These are phyloP conservation scores for Anser cygnoides DNA, from an alignment of 2,113 vertebrate species.

Conservation along the genomic window DNA sequence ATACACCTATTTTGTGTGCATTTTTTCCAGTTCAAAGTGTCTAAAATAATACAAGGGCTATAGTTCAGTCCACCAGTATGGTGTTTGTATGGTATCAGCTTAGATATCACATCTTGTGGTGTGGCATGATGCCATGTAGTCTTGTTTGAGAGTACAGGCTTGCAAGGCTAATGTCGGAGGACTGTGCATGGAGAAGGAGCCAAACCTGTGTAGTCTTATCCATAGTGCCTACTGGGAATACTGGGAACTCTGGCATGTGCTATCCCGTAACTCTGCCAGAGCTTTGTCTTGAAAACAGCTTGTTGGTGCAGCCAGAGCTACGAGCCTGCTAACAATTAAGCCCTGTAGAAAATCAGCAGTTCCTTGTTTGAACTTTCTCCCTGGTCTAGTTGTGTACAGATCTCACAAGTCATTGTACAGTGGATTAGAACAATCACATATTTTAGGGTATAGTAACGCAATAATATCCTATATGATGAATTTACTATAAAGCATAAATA, in stretches of 20 bases:
- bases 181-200: background rate
- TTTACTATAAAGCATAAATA: background rate
- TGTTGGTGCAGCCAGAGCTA: background rate
- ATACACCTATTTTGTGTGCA: background rate
- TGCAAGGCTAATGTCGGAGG: background rate
- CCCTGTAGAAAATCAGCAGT: background rate
- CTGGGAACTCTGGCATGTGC: background rate
- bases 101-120: background rate
- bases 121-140: accelerated
- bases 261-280: background rate
- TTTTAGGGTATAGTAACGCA: background rate
- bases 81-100: accelerated
- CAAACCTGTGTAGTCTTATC: background rate
- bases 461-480: background rate
- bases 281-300: background rate
- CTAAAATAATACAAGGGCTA: background rate
- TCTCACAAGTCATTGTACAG: background rate
- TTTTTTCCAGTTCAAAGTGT: background rate
- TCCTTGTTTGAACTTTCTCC: background rate
- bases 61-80: background rate
- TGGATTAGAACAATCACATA: background rate
- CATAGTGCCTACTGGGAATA: background rate
- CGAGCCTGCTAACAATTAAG: background rate
- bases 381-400: background rate
- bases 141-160: background rate